Base-by-base conservation (phyloP, 2,797 vertebrate species). In the Micropoecilia bifurca region DNA sequence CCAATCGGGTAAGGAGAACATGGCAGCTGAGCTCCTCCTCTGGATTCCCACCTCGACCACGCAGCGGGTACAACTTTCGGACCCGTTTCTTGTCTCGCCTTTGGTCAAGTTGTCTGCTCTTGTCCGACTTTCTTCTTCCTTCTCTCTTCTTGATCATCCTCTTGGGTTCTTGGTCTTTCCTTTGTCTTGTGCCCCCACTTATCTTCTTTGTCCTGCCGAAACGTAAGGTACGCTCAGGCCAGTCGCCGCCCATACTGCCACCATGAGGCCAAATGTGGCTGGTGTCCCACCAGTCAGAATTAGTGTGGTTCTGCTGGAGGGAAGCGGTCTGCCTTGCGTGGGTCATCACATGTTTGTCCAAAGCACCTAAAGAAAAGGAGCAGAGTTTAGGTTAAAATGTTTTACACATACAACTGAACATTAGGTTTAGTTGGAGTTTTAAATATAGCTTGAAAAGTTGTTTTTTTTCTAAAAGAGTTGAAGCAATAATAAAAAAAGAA, bases 1-100 rank as follows among this genome's bases (percentile, higher is more conserved):
- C 97, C 83, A 98, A 88, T 48, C 97, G 95, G 3, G 97, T 98
- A 72, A 99, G 97, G 53, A 98, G 94, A 85, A 99, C 98, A 16
- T 96, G 97, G 89, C 98, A 98, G 87, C 96, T 96, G 68, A 97
- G 97, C 46, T 96, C 97, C 39, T 95, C 95, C 1, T 95, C 94
- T 0, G 97, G 92, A 55, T 91, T 89, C 14, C 92, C 91, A 0
- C 95, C 89, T 16, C 97, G 95, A 50, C 97, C 95, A 36, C 98
- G 95, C 87, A 99, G 87, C 0, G 98, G 98, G 89, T 99, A 99
- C 4, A 95, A 96, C 94, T 99, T 99, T 69, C 95, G 90, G 79
- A 94, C 92, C 59, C 92, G 89, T 48, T 93, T 94, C 80, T 92
- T 94, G 28, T 92, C 85, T 0, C 80, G 88, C 81, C 87, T 88